These are phyloP conservation scores for Drosophila silvestris DNA, from an alignment of 2,888 invertebrate species.

Conservation along the genomic window DNA sequence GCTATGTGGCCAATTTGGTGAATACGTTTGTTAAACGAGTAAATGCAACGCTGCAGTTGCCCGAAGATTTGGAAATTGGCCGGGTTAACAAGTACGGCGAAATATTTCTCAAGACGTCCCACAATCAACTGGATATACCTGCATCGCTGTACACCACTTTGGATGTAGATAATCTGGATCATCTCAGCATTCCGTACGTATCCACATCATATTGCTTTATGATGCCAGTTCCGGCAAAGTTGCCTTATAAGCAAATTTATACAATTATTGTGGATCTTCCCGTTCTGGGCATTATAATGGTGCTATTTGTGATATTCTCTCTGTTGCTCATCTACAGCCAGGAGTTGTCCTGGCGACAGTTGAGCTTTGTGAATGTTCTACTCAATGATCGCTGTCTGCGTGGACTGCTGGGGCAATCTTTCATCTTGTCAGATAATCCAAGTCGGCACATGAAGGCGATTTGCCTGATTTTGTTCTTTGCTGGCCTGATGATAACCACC, in stretches of 20 bases:
- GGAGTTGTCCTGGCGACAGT: too few species aligned
- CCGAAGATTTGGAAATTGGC: background rate
- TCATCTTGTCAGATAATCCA: conserved; percentile 41
- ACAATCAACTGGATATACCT: conserved; percentile 47
- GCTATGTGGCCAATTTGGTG: conserved; percentile 57
- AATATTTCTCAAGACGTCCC: conserved; percentile 1
- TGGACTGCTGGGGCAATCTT: conserved; percentile 67
- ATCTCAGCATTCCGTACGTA: conserved; percentile 54
- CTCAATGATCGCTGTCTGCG: conserved; percentile 68
- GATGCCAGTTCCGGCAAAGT: too few species aligned
- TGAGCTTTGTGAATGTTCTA: conserved; percentile 44
- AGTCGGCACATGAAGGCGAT: conserved; percentile 42
- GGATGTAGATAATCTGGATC: conserved; percentile 2
- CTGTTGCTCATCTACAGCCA: too few species aligned
- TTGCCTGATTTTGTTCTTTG: conserved; percentile 54
- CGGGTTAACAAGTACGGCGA: too few species aligned
- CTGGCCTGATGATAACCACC: conserved; percentile 63
- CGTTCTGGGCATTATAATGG: too few species aligned
- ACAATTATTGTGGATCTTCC: too few species aligned
- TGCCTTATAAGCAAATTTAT: too few species aligned
- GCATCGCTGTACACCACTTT: conserved; percentile 16
- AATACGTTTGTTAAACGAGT: conserved; percentile 47
- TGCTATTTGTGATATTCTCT: too few species aligned
- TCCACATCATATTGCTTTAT: too few species aligned
- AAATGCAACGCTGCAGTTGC: conserved; percentile 48